These are phyloP conservation scores for Leptinotarsa lineolata DNA, from an alignment of 1,140 invertebrate species.

Conservation along the genomic window DNA sequence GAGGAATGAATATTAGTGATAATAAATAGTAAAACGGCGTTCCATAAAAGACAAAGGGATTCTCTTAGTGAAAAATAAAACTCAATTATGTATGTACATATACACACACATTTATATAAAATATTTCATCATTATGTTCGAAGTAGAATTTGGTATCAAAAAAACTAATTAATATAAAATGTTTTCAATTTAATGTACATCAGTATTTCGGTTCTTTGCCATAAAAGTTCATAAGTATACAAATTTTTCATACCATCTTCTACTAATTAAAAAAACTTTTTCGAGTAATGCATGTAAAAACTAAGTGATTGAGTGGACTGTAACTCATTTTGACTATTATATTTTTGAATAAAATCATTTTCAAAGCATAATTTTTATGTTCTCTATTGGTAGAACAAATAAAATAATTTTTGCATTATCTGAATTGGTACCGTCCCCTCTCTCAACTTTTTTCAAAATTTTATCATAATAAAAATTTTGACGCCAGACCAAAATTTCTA, in stretches of 20 bases:
- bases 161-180: too few relatives aligned
- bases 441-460: conserved; percentile 10
- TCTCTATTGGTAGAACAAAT: neutral
- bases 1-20: too few relatives aligned
- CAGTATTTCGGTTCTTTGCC: neutral
- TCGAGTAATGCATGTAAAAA: neutral
- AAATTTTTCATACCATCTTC: conserved; percentile 5
- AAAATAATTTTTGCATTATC: too few relatives aligned
- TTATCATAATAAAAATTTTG: neutral
- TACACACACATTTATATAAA: too few relatives aligned
- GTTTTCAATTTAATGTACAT: too few relatives aligned
- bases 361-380: neutral
- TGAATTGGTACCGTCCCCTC: neutral
- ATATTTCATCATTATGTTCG: too few relatives aligned
- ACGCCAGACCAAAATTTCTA: neutral
- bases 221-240: neutral
- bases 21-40: too few relatives aligned
- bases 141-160: too few relatives aligned
- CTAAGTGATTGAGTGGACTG: conserved; percentile 1
- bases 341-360: neutral
- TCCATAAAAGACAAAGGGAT: too few relatives aligned
- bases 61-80: too few relatives aligned
- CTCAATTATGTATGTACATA: too few relatives aligned
- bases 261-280: neutral
- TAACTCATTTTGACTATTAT: neutral